phyloP scores from a whole-genome alignment of 1,140 invertebrate genomes.

The Heliothis subflexa region DNA sequence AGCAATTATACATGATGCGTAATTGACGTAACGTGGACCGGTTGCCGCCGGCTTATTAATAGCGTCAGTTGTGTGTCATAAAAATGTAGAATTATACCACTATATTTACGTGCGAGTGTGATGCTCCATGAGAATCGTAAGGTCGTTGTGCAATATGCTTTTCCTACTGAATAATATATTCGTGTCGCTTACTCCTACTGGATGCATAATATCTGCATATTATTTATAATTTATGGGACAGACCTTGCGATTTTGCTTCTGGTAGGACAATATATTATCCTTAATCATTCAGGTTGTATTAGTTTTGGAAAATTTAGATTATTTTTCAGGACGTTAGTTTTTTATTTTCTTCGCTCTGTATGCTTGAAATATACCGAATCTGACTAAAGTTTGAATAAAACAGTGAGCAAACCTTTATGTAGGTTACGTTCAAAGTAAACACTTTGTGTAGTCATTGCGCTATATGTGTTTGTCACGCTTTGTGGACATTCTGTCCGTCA shows the following conservation, averaged over 20 bases:
- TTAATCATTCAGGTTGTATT: too few relatives aligned
- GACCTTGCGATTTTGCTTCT: too few relatives aligned
- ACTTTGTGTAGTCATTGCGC: conserved; percentile 51
- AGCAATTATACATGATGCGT: conserved; percentile 62
- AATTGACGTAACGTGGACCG: conserved; percentile 74
- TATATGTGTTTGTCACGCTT: conserved; percentile 61
- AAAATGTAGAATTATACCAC: conserved; percentile 33
- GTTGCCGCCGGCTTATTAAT: conserved; percentile 55
- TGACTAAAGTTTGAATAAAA: neutral
- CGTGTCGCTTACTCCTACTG: too few relatives aligned
- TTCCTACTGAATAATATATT: neutral
- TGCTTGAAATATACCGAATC: neutral
- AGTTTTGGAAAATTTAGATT: too few relatives aligned
- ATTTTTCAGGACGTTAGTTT: too few relatives aligned
- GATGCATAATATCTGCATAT: too few relatives aligned
- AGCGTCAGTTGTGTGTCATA: conserved; percentile 47
- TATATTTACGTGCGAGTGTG: conserved; percentile 3
- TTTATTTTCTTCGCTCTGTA: too few relatives aligned
- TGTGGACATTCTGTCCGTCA: conserved; percentile 54
- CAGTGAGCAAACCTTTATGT: too few relatives aligned
- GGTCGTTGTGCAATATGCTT: neutral
- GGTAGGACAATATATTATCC: too few relatives aligned
- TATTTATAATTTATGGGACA: too few relatives aligned
- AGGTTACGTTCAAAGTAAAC: neutral
- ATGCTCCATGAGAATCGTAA: conserved; percentile 1